A percentile compares a stretch with the other conserved stretches of the same genome.
Evolutionary conservation across 2,113 vertebrate species (phyloP).

Genomic region (Rana temporaria): DNA sequence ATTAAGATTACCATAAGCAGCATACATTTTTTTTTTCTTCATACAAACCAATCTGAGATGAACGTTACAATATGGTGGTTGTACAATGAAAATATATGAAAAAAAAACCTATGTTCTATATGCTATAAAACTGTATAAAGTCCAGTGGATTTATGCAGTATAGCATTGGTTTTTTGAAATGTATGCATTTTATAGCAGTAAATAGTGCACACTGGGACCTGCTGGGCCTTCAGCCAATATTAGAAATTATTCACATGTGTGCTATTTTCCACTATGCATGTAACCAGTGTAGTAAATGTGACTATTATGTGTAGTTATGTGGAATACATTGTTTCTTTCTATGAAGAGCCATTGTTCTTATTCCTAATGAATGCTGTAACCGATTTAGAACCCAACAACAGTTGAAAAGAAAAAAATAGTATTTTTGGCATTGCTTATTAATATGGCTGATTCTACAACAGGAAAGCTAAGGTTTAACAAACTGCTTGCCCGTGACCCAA

Average conservation of each 20-base stretch:
- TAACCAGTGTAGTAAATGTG: background rate
- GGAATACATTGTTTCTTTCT: background rate
- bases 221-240: background rate
- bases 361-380: background rate
- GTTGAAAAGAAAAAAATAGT: no score
- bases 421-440: background rate
- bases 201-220: background rate
- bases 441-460: background rate
- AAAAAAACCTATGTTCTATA: background rate
- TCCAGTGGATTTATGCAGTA: background rate
- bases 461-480: no score
- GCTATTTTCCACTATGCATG: slow-evolving; percentile 19
- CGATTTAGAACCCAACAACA: background rate
- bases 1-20: no score
- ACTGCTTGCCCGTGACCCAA: no score
- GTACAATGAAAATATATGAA: background rate
- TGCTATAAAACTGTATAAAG: background rate
- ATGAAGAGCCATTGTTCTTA: background rate
- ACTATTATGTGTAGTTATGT: background rate
- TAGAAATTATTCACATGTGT: slow-evolving; percentile 14
- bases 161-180: background rate
- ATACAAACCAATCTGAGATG: no score
- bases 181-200: background rate
- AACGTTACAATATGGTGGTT: no score
- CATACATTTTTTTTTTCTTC: no score